A percentile compares a stretch with the other conserved stretches of the same genome.
Evolutionary conservation across 2,888 invertebrate genomes (phyloP).

Genomic region (Parthenolecanium corni): DNA sequence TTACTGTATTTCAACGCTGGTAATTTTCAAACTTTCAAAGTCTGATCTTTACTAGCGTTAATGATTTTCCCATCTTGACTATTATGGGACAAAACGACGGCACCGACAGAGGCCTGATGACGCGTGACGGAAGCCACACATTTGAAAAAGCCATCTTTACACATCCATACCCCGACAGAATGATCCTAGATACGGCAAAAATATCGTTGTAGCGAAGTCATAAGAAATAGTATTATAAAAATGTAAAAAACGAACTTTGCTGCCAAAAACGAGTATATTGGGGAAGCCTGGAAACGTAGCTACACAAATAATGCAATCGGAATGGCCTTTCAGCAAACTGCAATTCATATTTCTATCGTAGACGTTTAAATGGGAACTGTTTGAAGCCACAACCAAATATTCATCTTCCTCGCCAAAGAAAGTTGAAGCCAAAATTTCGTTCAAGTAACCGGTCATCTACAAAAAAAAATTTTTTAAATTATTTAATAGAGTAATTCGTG

Average conservation of each 20-base stretch:
- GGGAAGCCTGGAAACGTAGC: constrained; percentile 51
- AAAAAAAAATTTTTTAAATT: constrained; percentile 2
- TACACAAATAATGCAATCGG: constrained; percentile 73
- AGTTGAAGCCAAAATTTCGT: constrained; percentile 77
- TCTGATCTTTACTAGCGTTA: constrained; percentile 79
- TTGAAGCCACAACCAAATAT: constrained; percentile 81
- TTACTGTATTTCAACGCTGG: constrained; percentile 40
- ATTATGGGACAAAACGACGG: constrained; percentile 57
- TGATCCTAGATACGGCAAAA: constrained; percentile 42
- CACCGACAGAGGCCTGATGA: constrained; percentile 78
- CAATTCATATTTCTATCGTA: constrained; percentile 74
- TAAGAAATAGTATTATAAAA: neutral
- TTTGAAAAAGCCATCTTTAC: constrained; percentile 41
- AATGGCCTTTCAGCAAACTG: constrained; percentile 74
- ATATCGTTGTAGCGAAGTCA: no score
- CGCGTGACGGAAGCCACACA: constrained; percentile 69
- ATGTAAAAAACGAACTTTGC: constrained; percentile 53
- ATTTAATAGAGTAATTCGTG: neutral
- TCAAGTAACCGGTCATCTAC: constrained; percentile 83
- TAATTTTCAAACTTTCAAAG: constrained; percentile 75
- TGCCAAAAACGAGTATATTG: constrained; percentile 64
- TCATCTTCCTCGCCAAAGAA: constrained; percentile 45
- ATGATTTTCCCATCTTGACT: constrained; percentile 46
- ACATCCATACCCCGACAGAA: constrained; percentile 67
- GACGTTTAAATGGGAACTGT: constrained; percentile 79